Evolutionary conservation across 37 sponge, comb jelly and placozoan species (phyloP).

Genomic region (Oscarella lobularis): DNA sequence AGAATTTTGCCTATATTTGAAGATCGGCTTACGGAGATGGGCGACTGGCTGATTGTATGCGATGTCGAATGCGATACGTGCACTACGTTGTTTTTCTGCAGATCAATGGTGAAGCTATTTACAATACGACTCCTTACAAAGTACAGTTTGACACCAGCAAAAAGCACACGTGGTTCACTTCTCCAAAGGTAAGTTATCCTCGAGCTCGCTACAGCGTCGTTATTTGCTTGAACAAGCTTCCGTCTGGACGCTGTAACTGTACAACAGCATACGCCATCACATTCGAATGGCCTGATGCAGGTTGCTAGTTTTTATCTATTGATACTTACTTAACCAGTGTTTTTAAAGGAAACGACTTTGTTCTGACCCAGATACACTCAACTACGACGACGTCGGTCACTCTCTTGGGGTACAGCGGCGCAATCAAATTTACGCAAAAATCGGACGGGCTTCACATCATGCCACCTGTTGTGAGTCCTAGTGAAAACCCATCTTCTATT

Average conservation of each 20-base stretch:
- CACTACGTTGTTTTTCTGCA: background rate
- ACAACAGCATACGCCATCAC: conserved; percentile 53
- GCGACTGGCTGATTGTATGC: conserved; percentile 36
- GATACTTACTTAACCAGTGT: no score
- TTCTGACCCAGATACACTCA: conserved; percentile 8
- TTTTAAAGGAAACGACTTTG: background rate
- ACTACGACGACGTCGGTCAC: conserved; percentile 11
- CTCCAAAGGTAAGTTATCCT: conserved; percentile 28
- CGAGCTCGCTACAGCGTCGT: background rate
- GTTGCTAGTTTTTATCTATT: no score
- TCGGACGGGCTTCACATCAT: conserved; percentile 22
- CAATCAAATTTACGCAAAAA: background rate
- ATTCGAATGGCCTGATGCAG: conserved; percentile 28
- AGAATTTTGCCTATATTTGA: conserved; percentile 54
- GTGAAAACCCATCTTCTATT: background rate
- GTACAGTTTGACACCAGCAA: conserved; percentile 47
- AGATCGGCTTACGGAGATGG: conserved; percentile 58
- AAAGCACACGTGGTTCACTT: conserved; percentile 47
- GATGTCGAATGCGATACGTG: background rate
- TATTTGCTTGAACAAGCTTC: background rate
- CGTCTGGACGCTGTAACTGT: conserved; percentile 9
- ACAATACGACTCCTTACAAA: conserved; percentile 38
- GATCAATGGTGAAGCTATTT: conserved; percentile 73
- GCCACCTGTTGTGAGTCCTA: conserved; percentile 14
- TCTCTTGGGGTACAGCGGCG: conserved; percentile 18